A percentile compares a stretch with the other conserved stretches of the same genome.
phyloP scores from a whole-genome alignment of 2,113 vertebrate species.

The Bubo bubo region DNA sequence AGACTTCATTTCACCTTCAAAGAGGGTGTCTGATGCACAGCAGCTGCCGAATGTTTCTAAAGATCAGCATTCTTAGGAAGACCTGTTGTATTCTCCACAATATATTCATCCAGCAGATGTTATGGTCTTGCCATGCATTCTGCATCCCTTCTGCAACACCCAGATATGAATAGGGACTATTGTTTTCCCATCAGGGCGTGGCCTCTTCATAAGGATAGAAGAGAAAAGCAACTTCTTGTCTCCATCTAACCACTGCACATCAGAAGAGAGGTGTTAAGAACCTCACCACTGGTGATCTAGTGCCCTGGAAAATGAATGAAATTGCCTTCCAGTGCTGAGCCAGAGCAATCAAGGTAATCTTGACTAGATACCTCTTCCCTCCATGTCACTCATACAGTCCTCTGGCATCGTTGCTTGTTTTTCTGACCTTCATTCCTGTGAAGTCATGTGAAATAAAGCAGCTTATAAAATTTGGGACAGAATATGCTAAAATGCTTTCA shows the following conservation, averaged over 20 bases:
- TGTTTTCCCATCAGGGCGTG: background rate
- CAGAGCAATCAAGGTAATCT: background rate
- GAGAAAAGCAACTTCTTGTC: background rate
- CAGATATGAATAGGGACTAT: background rate
- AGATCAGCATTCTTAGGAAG: background rate
- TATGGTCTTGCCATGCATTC: background rate
- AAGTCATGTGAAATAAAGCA: background rate
- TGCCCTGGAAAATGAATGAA: background rate
- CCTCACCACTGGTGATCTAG: background rate
- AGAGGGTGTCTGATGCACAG: background rate
- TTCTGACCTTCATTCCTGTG: background rate
- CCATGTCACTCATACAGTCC: background rate
- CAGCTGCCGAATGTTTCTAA: background rate
- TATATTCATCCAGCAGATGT: background rate
- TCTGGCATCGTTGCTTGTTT: background rate
- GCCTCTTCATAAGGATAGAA: background rate
- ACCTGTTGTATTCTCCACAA: background rate
- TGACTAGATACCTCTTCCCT: background rate
- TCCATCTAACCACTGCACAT: background rate
- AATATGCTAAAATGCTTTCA: background rate
- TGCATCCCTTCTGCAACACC: background rate
- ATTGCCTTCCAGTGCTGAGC: background rate
- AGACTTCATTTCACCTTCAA: background rate
- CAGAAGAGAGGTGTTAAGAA: background rate
- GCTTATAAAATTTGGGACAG: background rate